phyloP scores from a whole-genome alignment of 2,797 vertebrate genomes.

The Chrosomus eos region DNA sequence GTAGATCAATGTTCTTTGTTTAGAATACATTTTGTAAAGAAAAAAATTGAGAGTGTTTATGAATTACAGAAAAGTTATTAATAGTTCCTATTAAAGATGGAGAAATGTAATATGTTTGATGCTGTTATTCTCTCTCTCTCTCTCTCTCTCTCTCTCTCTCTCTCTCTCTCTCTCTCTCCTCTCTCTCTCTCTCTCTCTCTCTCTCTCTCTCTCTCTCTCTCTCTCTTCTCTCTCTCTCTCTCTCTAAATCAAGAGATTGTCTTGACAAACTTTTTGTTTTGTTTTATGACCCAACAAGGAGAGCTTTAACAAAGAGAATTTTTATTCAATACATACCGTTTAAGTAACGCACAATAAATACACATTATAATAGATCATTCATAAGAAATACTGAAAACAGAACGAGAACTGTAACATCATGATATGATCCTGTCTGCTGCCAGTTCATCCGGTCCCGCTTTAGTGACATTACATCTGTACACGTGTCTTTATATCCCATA shows the following conservation, averaged over 20 bases:
- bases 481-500: slow-evolving; percentile 47
- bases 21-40: slow-evolving; percentile 9
- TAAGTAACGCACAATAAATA: slow-evolving; percentile 98
- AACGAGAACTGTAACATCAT: slow-evolving; percentile 80
- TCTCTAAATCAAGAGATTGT: neutral
- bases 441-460: slow-evolving; percentile 71
- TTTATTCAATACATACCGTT: slow-evolving; percentile 86
- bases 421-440: slow-evolving; percentile 61
- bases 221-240: neutral
- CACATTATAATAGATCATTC: slow-evolving; percentile 92
- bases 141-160: neutral
- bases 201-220: neutral
- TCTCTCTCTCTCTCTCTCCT: neutral
- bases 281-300: slow-evolving; percentile 81
- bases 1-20: neutral
- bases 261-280: neutral
- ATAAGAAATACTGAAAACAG: slow-evolving; percentile 93
- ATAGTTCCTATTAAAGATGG: neutral
- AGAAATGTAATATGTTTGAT: neutral
- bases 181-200: neutral
- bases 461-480: slow-evolving; percentile 66
- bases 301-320: slow-evolving; percentile 86
- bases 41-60: neutral
- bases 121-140: neutral
- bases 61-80: neutral